These are phyloP conservation scores for Falco punctatus DNA, from an alignment of 2,113 vertebrate species.

Conservation along the genomic window DNA sequence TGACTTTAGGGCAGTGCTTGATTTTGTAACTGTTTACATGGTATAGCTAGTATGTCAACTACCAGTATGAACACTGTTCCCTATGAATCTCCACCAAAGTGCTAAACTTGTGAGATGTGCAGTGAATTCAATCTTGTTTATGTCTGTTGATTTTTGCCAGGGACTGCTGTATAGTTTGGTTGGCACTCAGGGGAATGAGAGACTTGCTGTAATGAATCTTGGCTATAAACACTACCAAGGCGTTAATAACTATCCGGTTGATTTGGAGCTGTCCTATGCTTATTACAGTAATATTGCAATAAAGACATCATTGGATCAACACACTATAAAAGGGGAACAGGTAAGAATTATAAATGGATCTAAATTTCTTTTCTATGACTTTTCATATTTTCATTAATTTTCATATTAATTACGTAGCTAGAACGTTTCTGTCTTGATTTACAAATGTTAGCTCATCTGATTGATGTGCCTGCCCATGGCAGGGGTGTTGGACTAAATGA, in stretches of 20 bases:
- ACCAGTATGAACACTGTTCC: not conserved
- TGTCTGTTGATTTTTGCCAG: slow-evolving; percentile 71
- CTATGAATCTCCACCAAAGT: not conserved
- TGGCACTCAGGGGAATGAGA: slow-evolving; percentile 82
- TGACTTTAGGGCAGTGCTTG: not conserved
- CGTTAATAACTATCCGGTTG: slow-evolving; percentile 83
- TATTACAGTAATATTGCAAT: slow-evolving; percentile 88
- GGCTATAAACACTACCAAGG: slow-evolving; percentile 94
- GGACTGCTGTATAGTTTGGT: slow-evolving; percentile 90
- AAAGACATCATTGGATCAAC: slow-evolving; percentile 81
- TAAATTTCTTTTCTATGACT: not conserved
- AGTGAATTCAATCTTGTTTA: not conserved
- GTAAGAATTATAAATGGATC: slow-evolving; percentile 58
- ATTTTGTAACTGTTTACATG: not conserved
- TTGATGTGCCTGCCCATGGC: not conserved
- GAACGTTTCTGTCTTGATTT: not conserved
- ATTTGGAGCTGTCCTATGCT: slow-evolving; percentile 84
- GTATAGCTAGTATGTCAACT: not conserved
- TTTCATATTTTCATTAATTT: not conserved
- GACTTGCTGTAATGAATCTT: slow-evolving; percentile 88
- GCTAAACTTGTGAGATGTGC: not conserved
- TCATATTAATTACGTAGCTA: not conserved
- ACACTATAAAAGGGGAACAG: slow-evolving; percentile 74
- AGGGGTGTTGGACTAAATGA: not conserved
- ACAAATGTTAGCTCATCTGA: not conserved